Evolutionary conservation across 2,113 vertebrate genomes (phyloP).

Genomic region (Aepyceros melampus): DNA sequence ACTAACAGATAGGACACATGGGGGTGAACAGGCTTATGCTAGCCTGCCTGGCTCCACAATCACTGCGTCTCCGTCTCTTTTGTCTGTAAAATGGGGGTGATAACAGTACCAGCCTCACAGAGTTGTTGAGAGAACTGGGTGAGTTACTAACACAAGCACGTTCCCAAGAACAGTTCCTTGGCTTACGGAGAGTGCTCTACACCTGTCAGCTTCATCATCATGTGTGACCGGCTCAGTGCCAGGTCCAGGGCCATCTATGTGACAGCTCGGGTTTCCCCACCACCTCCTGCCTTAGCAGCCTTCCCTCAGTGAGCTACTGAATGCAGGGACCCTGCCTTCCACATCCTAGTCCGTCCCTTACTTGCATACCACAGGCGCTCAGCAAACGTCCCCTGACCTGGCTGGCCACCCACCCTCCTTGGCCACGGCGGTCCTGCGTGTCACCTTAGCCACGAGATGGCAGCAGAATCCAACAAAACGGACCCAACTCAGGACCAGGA

Average conservation of each 20-base stretch:
- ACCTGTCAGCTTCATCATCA: background rate
- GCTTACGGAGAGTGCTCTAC: accelerated
- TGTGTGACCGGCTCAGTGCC: background rate
- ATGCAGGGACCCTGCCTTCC: accelerated
- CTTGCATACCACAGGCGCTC: background rate
- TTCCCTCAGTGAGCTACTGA: background rate
- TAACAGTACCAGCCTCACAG: background rate
- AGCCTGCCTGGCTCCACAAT: background rate
- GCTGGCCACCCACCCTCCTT: background rate
- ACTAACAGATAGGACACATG: accelerated
- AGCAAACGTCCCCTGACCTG: background rate
- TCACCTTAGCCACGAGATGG: constrained; percentile 55
- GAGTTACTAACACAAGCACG: background rate
- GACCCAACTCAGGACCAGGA: accelerated
- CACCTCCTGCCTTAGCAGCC: background rate
- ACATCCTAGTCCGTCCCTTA: too few species aligned
- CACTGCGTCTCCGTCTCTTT: background rate
- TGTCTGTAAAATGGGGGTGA: background rate
- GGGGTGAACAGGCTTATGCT: background rate
- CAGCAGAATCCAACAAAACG: constrained; percentile 45
- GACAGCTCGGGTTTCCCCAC: background rate
- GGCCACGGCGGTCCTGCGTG: accelerated
- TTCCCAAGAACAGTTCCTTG: background rate
- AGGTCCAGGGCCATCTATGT: background rate
- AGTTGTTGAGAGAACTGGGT: background rate